phyloP scores from a whole-genome alignment of 2,797 vertebrate genomes.

The Falco concolor region DNA sequence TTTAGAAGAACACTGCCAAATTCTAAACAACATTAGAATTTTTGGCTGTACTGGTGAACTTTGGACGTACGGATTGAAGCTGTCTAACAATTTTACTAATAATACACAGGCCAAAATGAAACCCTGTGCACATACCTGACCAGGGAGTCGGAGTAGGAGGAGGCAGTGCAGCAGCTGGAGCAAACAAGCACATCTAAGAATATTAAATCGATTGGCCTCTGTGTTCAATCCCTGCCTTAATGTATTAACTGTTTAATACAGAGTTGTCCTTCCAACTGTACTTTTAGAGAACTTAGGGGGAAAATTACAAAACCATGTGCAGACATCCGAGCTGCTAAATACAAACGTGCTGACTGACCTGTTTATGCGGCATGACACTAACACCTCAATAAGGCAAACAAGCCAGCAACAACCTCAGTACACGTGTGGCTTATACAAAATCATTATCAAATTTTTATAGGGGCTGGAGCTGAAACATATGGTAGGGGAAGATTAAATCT shows the following conservation, averaged over 20 bases:
- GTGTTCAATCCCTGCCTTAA: neutral
- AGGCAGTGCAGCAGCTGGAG: neutral
- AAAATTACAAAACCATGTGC: neutral
- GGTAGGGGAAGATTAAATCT: neutral
- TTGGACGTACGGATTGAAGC: neutral
- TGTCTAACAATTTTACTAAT: neutral
- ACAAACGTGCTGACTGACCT: neutral
- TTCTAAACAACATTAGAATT: neutral
- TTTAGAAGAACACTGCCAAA: neutral
- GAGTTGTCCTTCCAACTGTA: neutral
- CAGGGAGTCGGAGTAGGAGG: neutral
- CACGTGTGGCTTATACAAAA: neutral
- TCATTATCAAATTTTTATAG: neutral
- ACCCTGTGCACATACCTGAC: neutral
- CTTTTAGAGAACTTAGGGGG: neutral
- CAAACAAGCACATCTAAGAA: neutral
- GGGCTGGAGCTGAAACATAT: neutral
- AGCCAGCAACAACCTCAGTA: neutral
- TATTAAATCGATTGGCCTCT: neutral
- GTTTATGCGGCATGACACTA: neutral
- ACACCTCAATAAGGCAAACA: neutral
- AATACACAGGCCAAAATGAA: neutral
- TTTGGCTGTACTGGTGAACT: neutral
- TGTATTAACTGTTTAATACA: neutral
- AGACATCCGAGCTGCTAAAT: neutral